phyloP scores from a whole-genome alignment of 1,140 invertebrate genomes.

The Sycobia sp. region DNA sequence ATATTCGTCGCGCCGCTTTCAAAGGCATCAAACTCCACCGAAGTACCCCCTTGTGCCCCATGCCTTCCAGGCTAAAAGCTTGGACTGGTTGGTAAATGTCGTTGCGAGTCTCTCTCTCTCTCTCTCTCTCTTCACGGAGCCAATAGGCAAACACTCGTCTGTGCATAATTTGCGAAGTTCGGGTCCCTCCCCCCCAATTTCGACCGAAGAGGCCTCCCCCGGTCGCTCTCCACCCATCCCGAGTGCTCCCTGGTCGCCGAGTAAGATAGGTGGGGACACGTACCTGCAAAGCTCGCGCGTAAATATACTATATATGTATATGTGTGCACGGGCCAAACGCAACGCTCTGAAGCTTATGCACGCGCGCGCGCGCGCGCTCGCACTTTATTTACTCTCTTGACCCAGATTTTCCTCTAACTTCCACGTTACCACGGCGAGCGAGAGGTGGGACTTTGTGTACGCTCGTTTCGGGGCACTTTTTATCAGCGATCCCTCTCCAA shows the following conservation, averaged over 20 bases:
- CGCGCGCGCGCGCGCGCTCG: not conserved
- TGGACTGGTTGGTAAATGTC: too few species aligned
- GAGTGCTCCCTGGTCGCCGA: too few species aligned
- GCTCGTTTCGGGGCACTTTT: not conserved
- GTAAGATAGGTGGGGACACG: too few species aligned
- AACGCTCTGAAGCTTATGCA: not conserved
- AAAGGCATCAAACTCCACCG: constrained; percentile 5
- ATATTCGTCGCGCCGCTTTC: not conserved
- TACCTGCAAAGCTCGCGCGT: not conserved
- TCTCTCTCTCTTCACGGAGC: too few species aligned
- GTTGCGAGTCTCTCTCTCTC: too few species aligned
- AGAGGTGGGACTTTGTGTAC: constrained; percentile 19
- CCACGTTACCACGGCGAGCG: not conserved
- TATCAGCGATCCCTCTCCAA: too few species aligned
- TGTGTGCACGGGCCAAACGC: too few species aligned
- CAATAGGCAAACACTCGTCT: constrained; percentile 18
- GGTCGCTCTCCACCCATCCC: too few species aligned
- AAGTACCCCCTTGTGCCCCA: constrained; percentile 1
- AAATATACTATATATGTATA: not conserved
- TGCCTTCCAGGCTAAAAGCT: too few species aligned
- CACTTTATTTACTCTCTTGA: constrained; percentile 24
- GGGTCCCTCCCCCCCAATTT: constrained; percentile 4
- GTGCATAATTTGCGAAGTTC: constrained; percentile 42
- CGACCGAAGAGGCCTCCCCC: too few species aligned
- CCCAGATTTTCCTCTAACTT: constrained; percentile 5